These are phyloP conservation scores for Strongylocentrotus purpuratus DNA, from an alignment of 35 echinoderm and acorn worm species.

Conservation along the genomic window DNA sequence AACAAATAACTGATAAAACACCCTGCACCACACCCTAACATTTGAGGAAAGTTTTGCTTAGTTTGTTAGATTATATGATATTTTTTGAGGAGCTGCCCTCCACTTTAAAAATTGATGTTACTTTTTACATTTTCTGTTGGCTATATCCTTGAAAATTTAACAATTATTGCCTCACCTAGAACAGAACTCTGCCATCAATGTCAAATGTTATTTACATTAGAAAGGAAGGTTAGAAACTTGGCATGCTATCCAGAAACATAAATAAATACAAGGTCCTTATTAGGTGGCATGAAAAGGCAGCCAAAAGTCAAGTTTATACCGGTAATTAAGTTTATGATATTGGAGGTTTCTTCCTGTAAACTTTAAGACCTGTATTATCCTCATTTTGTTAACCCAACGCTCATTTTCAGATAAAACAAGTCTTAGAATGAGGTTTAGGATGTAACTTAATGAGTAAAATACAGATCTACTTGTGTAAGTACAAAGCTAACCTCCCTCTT, in stretches of 20 bases:
- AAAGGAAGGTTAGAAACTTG: neutral
- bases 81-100: neutral
- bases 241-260: neutral
- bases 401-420: no score
- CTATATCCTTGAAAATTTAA: neutral
- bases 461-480: no score
- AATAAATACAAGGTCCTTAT: neutral
- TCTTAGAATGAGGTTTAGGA: no score
- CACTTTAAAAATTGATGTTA: neutral
- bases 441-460: no score
- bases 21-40: no score
- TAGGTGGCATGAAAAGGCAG: neutral
- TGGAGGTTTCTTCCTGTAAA: neutral
- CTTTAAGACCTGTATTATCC: neutral
- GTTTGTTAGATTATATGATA: no score
- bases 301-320: neutral
- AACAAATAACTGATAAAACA: no score
- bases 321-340: neutral
- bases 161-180: neutral
- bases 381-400: no score
- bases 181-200: neutral
- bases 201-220: slow-evolving; percentile 5
- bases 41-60: no score
- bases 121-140: neutral
- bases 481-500: no score